Conservation (phyloP, 2,113 vertebrate species). For the Oncorhynchus kisutch region DNA sequence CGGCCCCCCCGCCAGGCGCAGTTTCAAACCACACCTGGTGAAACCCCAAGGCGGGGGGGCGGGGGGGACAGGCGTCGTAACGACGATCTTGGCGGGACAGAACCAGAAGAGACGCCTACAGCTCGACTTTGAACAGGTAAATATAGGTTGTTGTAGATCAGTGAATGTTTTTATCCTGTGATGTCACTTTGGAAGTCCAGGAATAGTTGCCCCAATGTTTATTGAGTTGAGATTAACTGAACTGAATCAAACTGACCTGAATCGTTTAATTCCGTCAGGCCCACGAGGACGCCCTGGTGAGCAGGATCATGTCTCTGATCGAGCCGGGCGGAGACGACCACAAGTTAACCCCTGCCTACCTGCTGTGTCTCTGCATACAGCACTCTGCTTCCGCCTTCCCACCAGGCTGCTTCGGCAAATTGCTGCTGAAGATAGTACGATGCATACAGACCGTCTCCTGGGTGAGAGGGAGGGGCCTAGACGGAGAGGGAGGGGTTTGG, state of each 20-base stretch:
- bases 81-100: not conserved
- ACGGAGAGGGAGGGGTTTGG: too few species aligned
- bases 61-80: not conserved
- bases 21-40: constrained; percentile 49
- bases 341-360: constrained; percentile 89
- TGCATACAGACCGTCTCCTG: constrained; percentile 86
- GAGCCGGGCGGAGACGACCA: constrained; percentile 89
- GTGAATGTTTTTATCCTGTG: too few species aligned
- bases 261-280: constrained; percentile 34
- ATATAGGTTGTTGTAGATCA: too few species aligned
- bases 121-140: constrained; percentile 81
- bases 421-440: constrained; percentile 86
- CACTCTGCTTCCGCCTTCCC: constrained; percentile 85
- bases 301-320: constrained; percentile 83
- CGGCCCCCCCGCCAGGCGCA: constrained; percentile 43
- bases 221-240: too few species aligned
- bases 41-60: constrained; percentile 39
- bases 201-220: too few species aligned
- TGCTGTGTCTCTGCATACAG: constrained; percentile 92
- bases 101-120: constrained; percentile 77
- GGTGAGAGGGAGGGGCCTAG: constrained; percentile 72
- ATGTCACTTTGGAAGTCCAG: too few species aligned
- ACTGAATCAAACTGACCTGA: too few species aligned
- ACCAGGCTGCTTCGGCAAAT: constrained; percentile 85
- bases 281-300: constrained; percentile 83